A percentile compares a stretch with the other conserved stretches of the same genome.
These are phyloP conservation scores for Corella eumyota DNA, from an alignment of 23 tunicate species.

Conservation along the genomic window DNA sequence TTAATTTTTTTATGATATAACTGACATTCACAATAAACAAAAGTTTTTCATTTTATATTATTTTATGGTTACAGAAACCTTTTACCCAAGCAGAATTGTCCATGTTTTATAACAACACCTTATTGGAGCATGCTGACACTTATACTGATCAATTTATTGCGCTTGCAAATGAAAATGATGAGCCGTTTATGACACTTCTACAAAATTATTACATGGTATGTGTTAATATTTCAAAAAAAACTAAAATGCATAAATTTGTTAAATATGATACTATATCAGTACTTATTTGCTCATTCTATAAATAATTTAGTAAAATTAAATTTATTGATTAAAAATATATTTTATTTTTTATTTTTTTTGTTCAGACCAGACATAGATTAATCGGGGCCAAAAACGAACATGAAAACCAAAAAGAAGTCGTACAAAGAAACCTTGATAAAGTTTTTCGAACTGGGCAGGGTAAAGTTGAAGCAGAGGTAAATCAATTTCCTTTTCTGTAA, in stretches of 20 bases:
- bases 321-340: neutral
- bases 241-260: neutral
- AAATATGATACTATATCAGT: too few species aligned
- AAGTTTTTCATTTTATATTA: conserved; percentile 1
- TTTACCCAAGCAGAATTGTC: conserved; percentile 32
- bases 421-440: too few species aligned
- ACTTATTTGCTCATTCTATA: neutral
- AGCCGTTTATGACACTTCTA: conserved; percentile 37
- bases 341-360: neutral
- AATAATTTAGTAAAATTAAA: neutral
- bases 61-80: conserved; percentile 25
- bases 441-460: too few species aligned
- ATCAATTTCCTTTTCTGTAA: too few species aligned
- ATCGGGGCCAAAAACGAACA: conserved; percentile 11
- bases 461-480: too few species aligned
- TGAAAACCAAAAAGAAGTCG: conserved; percentile 13
- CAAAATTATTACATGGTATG: conserved; percentile 47
- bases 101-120: conserved; percentile 47
- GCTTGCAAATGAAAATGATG: conserved; percentile 17
- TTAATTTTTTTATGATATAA: too few species aligned
- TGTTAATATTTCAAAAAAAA: neutral
- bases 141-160: conserved; percentile 50
- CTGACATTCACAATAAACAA: too few species aligned
- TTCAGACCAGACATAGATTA: conserved; percentile 20
- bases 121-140: conserved; percentile 41